Evolutionary conservation across 2,888 invertebrate species (phyloP), one percentile per base, ranked within the genome.

Genomic region (Phengaris arion): DNA sequence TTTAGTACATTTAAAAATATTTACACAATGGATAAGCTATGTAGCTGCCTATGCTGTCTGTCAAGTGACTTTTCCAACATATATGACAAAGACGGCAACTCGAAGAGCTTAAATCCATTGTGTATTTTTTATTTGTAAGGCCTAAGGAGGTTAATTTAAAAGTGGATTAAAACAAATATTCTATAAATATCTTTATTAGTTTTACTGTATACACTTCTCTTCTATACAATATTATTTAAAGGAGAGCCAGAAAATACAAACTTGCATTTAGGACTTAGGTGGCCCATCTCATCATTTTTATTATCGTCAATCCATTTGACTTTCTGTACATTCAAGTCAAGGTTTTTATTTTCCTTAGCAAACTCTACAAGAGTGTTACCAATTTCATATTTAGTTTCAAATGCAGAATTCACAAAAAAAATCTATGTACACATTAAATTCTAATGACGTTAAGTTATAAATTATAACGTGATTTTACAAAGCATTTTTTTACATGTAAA

Each of bases 181-280:
- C 12, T 64, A 64, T 45, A 64, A 64, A 64, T 64, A 64, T 64
- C 12, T 64, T 64, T 64, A 64, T 64, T 64, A 64, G 6, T 35
- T 45, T 0, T 22, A 22, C 22, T 22, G 22, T 22, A 64, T 12
- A 12, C 22, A 64, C 35, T 45, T 64, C 35, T 45, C 13, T 64
- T 64, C 64, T 64, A 64, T 64, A 64, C 64, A 64, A 45, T 64
- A 64, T 64, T 35, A 12, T 35, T 64, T 45, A 64, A 12, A 64
- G 35, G 10, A 64, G 35, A 64, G 35, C 35, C 12, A 45, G 64
- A 64, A 64, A 64, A 64, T 64, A 64, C 35, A 64, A 64, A 35
- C 64, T 64, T 35, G 2, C 64, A 12, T 45, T 35, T 35, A 8
- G 59, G 59, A 10, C 22, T 45, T 12, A 64, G 64, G 12, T 64